These are phyloP conservation scores for Cryptus viduatorius DNA, from an alignment of 2,888 invertebrate species.

Conservation along the genomic window DNA sequence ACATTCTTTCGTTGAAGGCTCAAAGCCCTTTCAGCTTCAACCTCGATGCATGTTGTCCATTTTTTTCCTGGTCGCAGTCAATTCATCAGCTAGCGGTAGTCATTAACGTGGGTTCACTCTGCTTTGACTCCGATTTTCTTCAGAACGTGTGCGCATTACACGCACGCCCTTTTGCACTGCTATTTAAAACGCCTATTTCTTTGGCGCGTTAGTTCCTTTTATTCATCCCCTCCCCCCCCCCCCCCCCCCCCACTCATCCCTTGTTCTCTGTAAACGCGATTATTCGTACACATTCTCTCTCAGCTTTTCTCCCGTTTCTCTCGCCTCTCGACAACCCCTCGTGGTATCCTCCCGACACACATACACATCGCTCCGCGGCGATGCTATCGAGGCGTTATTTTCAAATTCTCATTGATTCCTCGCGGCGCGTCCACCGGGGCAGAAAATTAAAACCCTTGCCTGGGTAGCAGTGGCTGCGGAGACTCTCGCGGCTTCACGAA, in stretches of 20 bases:
- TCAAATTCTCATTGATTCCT: conserved; percentile 69
- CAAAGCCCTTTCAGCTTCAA: background rate
- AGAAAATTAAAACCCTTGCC: conserved; percentile 70
- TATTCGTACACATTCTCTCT: background rate
- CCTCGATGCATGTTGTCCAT: background rate
- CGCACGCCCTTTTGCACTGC: background rate
- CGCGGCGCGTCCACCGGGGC: conserved; percentile 51
- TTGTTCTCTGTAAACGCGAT: background rate
- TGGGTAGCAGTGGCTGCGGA: conserved; percentile 55
- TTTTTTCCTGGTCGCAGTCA: background rate
- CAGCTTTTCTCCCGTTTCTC: conserved; percentile 13
- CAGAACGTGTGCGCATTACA: background rate
- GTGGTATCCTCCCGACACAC: background rate
- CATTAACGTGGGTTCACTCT: background rate
- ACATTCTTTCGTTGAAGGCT: too few relatives aligned
- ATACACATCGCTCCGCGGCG: conserved; percentile 8
- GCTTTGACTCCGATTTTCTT: conserved; percentile 3
- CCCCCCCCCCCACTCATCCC: too few relatives aligned
- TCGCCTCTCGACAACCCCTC: background rate
- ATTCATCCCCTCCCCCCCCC: conserved; percentile 23
- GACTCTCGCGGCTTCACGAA: conserved; percentile 25
- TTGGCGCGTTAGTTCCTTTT: conserved; percentile 25
- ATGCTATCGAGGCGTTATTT: conserved; percentile 53
- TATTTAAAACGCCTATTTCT: conserved; percentile 31
- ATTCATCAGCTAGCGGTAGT: background rate